phyloP scores from a whole-genome alignment of 2,888 invertebrate genomes.

The Erebia ligea region DNA sequence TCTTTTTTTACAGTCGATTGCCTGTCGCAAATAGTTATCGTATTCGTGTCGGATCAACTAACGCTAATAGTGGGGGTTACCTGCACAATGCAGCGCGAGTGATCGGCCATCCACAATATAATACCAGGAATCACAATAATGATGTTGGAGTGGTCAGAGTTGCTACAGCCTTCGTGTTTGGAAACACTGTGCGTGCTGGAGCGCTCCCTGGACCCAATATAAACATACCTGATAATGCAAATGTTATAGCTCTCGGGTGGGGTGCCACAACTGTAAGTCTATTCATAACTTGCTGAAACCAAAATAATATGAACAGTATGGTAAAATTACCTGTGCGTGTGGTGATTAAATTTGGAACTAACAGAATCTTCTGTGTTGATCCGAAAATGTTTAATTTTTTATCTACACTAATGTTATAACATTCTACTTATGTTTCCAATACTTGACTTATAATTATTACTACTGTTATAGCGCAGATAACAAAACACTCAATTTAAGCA shows the following conservation, averaged over 20 bases:
- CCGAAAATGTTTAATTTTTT: too few species aligned
- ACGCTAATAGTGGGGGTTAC: background rate
- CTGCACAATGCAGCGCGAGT: background rate
- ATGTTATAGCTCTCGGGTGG: constrained; percentile 68
- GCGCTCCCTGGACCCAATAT: constrained; percentile 52
- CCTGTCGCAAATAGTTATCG: background rate
- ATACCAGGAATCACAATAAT: constrained; percentile 3
- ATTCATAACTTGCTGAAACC: background rate
- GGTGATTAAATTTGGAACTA: too few species aligned
- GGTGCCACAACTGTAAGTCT: constrained; percentile 46
- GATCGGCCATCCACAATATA: background rate
- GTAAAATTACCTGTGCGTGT: too few species aligned
- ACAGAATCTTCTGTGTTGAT: too few species aligned
- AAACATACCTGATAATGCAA: constrained; percentile 52
- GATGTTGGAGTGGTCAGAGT: constrained; percentile 7
- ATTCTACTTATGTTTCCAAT: too few species aligned
- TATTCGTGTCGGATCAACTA: background rate
- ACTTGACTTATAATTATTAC: too few species aligned
- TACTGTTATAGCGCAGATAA: too few species aligned
- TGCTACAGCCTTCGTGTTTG: constrained; percentile 44
- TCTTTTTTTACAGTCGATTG: background rate
- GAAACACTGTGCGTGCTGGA: constrained; percentile 45
- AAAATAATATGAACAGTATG: too few species aligned
- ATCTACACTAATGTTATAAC: too few species aligned
- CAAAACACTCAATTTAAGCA: too few species aligned